Conservation (phyloP, 2,113 vertebrate species). For the Dasypus novemcinctus region DNA sequence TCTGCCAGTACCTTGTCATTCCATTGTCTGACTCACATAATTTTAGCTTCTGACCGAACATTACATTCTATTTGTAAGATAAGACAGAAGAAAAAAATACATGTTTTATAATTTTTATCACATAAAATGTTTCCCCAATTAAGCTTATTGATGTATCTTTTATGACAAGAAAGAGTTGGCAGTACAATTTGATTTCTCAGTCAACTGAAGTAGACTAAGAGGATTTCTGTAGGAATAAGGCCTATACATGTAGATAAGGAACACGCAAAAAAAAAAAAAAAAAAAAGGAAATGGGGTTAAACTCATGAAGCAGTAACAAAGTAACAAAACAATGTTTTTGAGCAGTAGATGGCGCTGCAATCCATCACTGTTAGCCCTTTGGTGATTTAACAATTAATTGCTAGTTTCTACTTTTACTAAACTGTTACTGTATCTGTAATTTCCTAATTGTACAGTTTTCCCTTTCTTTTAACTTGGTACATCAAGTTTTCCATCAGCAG, state of each 20-base stretch:
- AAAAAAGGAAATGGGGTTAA: background rate
- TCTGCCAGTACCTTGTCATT: background rate
- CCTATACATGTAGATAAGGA: background rate
- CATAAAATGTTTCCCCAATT: background rate
- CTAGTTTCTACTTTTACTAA: background rate
- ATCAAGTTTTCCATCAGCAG: constrained; percentile 1
- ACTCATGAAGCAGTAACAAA: background rate
- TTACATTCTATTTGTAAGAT: background rate
- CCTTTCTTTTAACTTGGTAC: background rate
- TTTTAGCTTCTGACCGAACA: background rate
- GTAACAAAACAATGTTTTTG: background rate
- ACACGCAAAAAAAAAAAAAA: background rate
- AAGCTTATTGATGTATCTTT: background rate
- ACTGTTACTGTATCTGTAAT: background rate
- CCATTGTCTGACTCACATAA: background rate
- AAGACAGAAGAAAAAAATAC: background rate
- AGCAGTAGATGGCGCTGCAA: constrained; percentile 72
- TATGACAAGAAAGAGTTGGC: background rate
- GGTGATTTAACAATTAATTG: background rate
- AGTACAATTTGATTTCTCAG: background rate
- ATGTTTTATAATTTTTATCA: constrained; percentile 5
- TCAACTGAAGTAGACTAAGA: background rate
- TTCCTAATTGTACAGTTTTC: constrained; percentile 1
- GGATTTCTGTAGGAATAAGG: background rate
- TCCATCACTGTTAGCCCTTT: constrained; percentile 28